Evolutionary conservation across 2,113 vertebrate genomes (phyloP).

Genomic region (Tinamus guttatus): DNA sequence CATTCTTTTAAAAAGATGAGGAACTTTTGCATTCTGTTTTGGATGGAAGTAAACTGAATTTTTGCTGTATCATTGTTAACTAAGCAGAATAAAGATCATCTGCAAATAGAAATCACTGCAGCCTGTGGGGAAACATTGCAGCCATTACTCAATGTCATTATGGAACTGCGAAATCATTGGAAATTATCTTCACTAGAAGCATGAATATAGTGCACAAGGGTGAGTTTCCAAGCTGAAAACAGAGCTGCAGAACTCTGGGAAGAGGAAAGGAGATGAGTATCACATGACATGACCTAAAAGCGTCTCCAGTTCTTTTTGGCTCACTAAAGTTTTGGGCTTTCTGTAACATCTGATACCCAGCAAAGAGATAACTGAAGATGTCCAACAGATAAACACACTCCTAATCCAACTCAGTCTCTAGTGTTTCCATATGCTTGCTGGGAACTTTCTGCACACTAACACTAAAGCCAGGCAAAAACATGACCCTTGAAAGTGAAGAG

Average conservation of each 20-base stretch:
- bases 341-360: background rate
- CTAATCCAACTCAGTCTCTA: background rate
- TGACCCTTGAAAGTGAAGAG: conserved; percentile 21
- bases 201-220: background rate
- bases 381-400: background rate
- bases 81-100: background rate
- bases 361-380: background rate
- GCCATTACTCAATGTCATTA: conserved; percentile 31
- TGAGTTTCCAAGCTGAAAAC: background rate
- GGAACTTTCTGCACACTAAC: background rate
- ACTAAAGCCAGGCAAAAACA: conserved; percentile 15
- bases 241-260: background rate
- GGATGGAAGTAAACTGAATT: background rate
- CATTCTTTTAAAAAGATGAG: background rate
- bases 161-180: conserved; percentile 44
- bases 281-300: background rate
- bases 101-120: conserved; percentile 37
- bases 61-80: conserved; percentile 55
- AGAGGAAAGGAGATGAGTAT: background rate
- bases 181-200: background rate
- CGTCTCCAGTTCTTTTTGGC: background rate
- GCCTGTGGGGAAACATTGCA: conserved; percentile 9
- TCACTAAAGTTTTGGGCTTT: background rate
- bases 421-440: background rate
- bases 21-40: background rate